Base-by-base conservation (phyloP, 2,797 vertebrate species). In the Psittacula derbiana region DNA sequence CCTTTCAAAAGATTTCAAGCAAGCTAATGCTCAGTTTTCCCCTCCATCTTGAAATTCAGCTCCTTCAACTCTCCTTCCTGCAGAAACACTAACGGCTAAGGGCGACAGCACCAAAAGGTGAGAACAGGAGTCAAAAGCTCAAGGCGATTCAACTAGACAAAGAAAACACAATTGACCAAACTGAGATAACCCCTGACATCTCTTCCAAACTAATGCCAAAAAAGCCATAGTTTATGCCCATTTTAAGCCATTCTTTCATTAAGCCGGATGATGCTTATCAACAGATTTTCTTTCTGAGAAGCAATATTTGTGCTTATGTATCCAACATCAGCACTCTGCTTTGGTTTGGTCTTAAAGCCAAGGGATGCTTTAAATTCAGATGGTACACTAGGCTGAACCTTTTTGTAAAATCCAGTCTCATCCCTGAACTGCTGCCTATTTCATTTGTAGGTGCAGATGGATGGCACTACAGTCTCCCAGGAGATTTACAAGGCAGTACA, bases 401-500 rank as follows among this genome's bases (percentile, higher is more conserved):
- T 94, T 91, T 92, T 89, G 78, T 61, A 92, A 95, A 95, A 96
- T 36, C 47, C 86, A 72, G 8, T 87, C 80, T 88, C 47, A 73
- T 38, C 70, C 88, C 91, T 93, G 89, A 95, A 84, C 80, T 10
- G 36, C 64, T 90, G 89, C 64, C 87, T 91, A 4, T 91, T 94
- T 93, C 88, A 87, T 73, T 95, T 74, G 81, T 69, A 96, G 92
- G 80, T 74, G 88, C 93, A 95, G 88, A 86, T 20, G 82, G 95
- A 93, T 85, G 83, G 65, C 57, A 82, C 88, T 92, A 43, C 30
- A 67, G 90, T 73, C 92, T 97, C 97, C 80, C 58, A 74, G 94
- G 95, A 97, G 95, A 94, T 55, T 92, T 95, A 91, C 84, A 86
- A 95, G 78, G 95, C 92, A 96, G 75, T 85, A 84, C 73, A 83